Conservation (phyloP, 1,140 invertebrate species). For the Rhopalosiphum padi region DNA sequence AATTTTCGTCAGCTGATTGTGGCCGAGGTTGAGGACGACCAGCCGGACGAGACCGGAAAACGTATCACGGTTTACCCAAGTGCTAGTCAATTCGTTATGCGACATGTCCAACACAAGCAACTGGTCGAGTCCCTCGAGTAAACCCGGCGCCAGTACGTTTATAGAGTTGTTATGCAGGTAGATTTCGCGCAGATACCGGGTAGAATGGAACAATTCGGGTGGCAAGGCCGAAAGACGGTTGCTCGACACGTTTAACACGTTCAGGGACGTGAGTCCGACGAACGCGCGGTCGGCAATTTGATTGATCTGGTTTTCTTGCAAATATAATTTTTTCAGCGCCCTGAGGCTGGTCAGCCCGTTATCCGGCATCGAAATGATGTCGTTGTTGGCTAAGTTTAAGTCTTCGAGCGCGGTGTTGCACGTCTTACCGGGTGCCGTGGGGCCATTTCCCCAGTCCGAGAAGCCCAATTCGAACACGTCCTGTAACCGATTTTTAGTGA, state of each 20-base stretch:
- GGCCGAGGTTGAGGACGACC: conserved; percentile 86
- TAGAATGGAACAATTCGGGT: conserved; percentile 80
- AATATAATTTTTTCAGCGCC: conserved; percentile 76
- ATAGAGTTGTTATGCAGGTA: conserved; percentile 86
- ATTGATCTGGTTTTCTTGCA: conserved; percentile 85
- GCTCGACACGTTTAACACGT: conserved; percentile 83
- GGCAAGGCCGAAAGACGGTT: conserved; percentile 88
- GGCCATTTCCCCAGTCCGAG: conserved; percentile 68
- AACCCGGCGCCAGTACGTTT: conserved; percentile 78
- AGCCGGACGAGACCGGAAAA: conserved; percentile 87
- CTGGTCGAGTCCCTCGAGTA: conserved; percentile 84
- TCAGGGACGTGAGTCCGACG: conserved; percentile 77
- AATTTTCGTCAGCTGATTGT: conserved; percentile 82
- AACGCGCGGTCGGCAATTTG: conserved; percentile 84
- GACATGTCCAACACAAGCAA: conserved; percentile 86
- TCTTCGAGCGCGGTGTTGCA: conserved; percentile 82
- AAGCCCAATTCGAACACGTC: conserved; percentile 77
- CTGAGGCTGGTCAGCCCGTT: conserved; percentile 80
- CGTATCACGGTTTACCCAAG: conserved; percentile 81
- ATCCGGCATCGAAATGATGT: conserved; percentile 80
- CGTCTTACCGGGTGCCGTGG: conserved; percentile 62
- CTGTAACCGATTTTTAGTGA: conserved; percentile 84
- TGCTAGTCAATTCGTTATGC: conserved; percentile 82
- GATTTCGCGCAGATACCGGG: conserved; percentile 77
- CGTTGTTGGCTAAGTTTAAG: conserved; percentile 82